A percentile compares a stretch with the other conserved stretches of the same genome.
These are phyloP conservation scores for Eristalinus sepulchralis DNA, from an alignment of 2,888 invertebrate species.

Conservation along the genomic window DNA sequence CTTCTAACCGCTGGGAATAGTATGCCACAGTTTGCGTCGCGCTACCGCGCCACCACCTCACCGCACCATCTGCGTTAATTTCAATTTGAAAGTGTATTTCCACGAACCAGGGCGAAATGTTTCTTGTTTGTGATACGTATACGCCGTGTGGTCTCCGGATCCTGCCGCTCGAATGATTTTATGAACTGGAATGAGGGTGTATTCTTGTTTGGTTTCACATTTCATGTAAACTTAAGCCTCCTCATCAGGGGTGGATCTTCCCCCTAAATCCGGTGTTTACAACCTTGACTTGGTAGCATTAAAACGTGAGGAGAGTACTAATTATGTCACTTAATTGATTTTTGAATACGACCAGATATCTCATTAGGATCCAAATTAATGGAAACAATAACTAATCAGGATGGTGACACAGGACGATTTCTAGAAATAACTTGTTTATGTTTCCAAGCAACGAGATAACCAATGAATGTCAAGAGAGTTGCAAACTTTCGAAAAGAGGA, in stretches of 20 bases:
- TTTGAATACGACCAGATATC: no score
- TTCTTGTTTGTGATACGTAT: conserved; percentile 21
- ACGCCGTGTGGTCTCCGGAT: conserved; percentile 3
- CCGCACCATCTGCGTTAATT: not conserved
- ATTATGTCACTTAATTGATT: conserved; percentile 21
- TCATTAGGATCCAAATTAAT: not conserved
- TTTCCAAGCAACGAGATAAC: not conserved
- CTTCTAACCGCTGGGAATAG: not conserved
- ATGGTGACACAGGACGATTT: not conserved
- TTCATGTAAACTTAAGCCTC: conserved; percentile 3
- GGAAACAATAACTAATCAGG: not conserved
- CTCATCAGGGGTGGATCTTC: not conserved
- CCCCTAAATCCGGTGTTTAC: not conserved
- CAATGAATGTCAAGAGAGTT: not conserved
- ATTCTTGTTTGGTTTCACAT: not conserved
- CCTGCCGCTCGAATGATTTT: not conserved
- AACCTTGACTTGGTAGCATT: not conserved
- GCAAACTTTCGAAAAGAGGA: not conserved
- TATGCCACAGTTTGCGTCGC: not conserved
- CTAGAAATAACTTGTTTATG: not conserved
- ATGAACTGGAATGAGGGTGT: not conserved
- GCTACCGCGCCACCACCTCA: no score
- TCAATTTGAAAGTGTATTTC: conserved; percentile 23
- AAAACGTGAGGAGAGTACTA: not conserved
- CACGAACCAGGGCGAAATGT: not conserved